Evolutionary conservation across 2,888 invertebrate genomes (phyloP).

Genomic region (Pegoplata infirma): DNA sequence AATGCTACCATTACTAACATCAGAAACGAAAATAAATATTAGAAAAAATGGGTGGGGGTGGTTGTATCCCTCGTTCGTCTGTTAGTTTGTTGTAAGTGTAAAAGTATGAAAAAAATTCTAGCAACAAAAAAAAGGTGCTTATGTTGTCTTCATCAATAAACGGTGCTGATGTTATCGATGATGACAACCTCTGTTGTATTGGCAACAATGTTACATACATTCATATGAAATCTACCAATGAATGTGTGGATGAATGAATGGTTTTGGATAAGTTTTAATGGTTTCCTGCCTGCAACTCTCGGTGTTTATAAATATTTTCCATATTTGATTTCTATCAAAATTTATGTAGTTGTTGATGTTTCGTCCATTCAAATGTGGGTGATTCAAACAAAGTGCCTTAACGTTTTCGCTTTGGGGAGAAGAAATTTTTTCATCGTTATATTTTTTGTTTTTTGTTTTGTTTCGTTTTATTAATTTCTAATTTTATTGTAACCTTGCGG

Average conservation of each 20-base stretch:
- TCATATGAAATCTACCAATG: conserved; percentile 63
- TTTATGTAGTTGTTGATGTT: not conserved
- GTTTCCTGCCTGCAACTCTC: conserved; percentile 68
- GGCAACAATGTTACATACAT: conserved; percentile 10
- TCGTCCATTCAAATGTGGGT: too few relatives aligned
- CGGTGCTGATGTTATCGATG: conserved; percentile 31
- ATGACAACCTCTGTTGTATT: conserved; percentile 44
- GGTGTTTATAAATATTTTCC: conserved; percentile 18
- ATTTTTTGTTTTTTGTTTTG: not conserved
- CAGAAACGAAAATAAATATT: conserved; percentile 7
- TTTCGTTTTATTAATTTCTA: conserved; percentile 27
- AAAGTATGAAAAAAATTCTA: not conserved
- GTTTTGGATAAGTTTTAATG: conserved; percentile 74
- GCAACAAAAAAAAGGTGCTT: conserved; percentile 8
- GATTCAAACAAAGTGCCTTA: too few relatives aligned
- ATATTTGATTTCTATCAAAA: conserved; percentile 44
- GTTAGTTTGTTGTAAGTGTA: conserved; percentile 5
- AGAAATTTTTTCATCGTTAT: not conserved
- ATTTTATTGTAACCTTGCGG: conserved; percentile 32
- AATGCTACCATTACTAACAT: conserved; percentile 16
- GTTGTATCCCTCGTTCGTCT: too few relatives aligned
- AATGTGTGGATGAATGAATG: not conserved
- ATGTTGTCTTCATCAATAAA: conserved; percentile 46
- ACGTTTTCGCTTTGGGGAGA: too few relatives aligned
- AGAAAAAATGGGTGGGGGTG: conserved; percentile 15